Evolutionary conservation across 2,113 vertebrate genomes (phyloP).

Genomic region (Ovis aries): ARS-UI_Ramb_v3.0 NC_056054.1:47034001-47034500

Average conservation of each 20-base stretch:
- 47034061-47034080: not conserved
- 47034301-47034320: not conserved
- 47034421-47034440: not conserved
- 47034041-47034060: not conserved
- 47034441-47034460: not conserved
- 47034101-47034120: constrained; percentile 21
- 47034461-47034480: not conserved
- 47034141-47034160: constrained; percentile 8
- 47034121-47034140: constrained; percentile 48
- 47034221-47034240: not conserved
- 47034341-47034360: not conserved
- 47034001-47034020: constrained; percentile 17
- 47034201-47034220: constrained; percentile 5
- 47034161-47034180: not conserved
- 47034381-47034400: not conserved
- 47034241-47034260: not conserved
- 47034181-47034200: not conserved
- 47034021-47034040: constrained; percentile 22
- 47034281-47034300: constrained; percentile 22
- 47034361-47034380: not conserved
- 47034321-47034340: constrained; percentile 19
- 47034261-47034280: not conserved
- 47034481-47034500: not conserved
- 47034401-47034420: not conserved
- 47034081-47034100: not conserved